phyloP scores from a whole-genome alignment of 2,113 vertebrate genomes.

The Pomatostomus ruficeps region DNA sequence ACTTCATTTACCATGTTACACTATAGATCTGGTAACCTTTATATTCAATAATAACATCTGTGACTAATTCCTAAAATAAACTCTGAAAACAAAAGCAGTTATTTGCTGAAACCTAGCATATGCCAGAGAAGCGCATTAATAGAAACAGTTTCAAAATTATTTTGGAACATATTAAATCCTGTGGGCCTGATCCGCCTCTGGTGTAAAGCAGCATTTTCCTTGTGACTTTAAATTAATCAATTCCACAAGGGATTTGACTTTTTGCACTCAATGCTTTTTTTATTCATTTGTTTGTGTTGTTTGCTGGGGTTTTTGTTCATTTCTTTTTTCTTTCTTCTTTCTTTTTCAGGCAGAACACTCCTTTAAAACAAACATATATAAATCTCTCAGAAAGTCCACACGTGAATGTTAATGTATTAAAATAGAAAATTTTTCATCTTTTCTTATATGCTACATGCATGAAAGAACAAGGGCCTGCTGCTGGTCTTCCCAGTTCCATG shows the following conservation, averaged over 20 bases:
- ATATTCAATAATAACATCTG: conserved; percentile 22
- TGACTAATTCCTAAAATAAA: conserved; percentile 37
- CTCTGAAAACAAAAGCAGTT: not conserved
- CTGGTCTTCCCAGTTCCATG: not conserved
- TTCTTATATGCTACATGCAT: not conserved
- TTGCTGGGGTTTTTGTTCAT: rapidly evolving
- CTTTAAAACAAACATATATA: not conserved
- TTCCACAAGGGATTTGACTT: not conserved
- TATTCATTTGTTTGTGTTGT: not conserved
- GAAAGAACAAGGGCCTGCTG: not conserved
- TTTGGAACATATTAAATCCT: not conserved
- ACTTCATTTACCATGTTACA: conserved; percentile 37
- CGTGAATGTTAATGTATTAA: not conserved
- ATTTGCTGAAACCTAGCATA: not conserved
- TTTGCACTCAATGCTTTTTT: not conserved
- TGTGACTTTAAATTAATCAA: not conserved
- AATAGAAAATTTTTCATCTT: not conserved
- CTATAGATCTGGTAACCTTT: conserved; percentile 40
- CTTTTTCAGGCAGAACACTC: not conserved
- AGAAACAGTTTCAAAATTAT: not conserved
- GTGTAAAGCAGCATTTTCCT: not conserved
- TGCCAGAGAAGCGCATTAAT: not conserved
- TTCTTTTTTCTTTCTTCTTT: not conserved
- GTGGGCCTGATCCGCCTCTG: not conserved
- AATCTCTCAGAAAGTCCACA: not conserved